Percentiles rank a stretch among this genome's conserved stretches.
phyloP scores from a whole-genome alignment of 2,113 vertebrate species.

The Cisticola juncidis region DNA sequence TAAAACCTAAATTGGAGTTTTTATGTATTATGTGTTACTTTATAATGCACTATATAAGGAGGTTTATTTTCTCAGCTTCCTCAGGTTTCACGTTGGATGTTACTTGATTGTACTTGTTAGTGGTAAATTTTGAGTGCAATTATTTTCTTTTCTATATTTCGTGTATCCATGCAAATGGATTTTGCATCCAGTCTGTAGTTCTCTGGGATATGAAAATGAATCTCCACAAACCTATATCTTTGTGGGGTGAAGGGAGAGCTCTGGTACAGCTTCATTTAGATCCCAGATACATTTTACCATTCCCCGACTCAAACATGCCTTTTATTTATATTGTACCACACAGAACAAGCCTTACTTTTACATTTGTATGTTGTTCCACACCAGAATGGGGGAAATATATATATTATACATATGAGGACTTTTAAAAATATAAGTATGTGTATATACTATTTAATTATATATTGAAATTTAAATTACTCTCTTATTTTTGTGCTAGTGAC shows the following conservation, averaged over 20 bases:
- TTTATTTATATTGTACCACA: not conserved
- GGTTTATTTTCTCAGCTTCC: constrained; percentile 30
- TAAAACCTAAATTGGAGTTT: constrained; percentile 1
- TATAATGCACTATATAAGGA: not conserved
- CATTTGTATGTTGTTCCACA: not conserved
- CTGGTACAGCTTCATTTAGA: not conserved
- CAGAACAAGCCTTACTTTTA: not conserved
- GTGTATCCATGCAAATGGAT: rapidly evolving
- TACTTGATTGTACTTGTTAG: not conserved
- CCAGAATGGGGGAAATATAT: not conserved
- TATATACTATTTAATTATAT: not conserved
- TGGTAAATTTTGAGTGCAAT: not conserved
- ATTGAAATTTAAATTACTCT: not conserved
- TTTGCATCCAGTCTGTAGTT: not conserved
- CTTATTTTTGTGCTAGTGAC: not conserved
- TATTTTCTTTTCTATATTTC: not conserved
- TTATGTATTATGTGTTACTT: constrained; percentile 18
- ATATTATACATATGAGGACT: not conserved
- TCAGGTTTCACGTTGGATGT: not conserved
- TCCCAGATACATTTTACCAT: not conserved
- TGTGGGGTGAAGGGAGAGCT: not conserved
- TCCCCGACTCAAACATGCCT: not conserved
- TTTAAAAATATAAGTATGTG: not conserved
- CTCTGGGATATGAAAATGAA: not conserved
- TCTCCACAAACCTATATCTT: not conserved